A percentile compares a stretch with the other conserved stretches of the same genome.
These are phyloP conservation scores for Clinocottus analis DNA, from an alignment of 2,113 vertebrate genomes.

Conservation along the genomic window DNA sequence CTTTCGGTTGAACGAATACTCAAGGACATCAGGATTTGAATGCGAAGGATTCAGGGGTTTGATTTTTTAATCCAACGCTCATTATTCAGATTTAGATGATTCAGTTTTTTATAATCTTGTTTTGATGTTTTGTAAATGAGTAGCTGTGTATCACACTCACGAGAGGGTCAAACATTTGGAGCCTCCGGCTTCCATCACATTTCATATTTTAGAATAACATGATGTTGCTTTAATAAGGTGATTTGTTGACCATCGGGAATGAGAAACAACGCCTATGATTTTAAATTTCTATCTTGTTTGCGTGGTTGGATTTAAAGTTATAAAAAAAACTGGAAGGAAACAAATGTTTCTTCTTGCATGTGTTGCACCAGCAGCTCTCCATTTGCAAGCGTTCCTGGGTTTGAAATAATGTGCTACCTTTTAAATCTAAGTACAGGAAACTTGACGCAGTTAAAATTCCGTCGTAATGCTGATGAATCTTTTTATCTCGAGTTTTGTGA, in stretches of 20 bases:
- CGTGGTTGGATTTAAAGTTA: background rate
- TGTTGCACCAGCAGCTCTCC: background rate
- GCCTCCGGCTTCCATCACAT: background rate
- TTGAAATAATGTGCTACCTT: background rate
- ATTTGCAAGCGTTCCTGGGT: background rate
- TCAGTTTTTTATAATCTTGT: slow-evolving; percentile 50
- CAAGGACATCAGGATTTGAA: slow-evolving; percentile 52
- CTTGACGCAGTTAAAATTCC: background rate
- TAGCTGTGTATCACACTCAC: background rate
- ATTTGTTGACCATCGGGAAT: background rate
- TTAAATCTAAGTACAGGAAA: background rate
- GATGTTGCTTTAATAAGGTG: too few species aligned
- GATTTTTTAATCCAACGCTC: slow-evolving; percentile 16
- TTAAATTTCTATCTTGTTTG: background rate
- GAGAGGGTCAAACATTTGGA: background rate
- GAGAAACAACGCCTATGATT: background rate
- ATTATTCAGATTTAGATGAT: slow-evolving; percentile 35
- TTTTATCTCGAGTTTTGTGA: slow-evolving; percentile 1
- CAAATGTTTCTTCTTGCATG: background rate
- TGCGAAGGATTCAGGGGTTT: slow-evolving; percentile 15
- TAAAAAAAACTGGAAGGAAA: background rate
- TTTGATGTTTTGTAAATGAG: slow-evolving; percentile 19
- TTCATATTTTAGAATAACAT: slow-evolving; percentile 5
- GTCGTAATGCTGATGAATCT: background rate
- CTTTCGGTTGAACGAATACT: slow-evolving; percentile 32